Base-by-base conservation (phyloP, 2,113 vertebrate genomes). In the Albula glossodonta region DNA sequence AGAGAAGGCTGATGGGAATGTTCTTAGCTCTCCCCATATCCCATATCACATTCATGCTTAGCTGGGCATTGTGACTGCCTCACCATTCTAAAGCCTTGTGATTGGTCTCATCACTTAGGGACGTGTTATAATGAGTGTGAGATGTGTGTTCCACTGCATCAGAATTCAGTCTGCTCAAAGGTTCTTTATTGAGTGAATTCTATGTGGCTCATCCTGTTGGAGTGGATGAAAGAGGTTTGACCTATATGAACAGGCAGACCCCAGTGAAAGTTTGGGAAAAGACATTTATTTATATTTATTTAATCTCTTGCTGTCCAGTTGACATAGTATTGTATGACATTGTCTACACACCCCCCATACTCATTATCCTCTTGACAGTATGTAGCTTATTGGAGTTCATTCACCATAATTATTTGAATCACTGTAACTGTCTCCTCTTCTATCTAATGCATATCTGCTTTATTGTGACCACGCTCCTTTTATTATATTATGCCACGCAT, bases 31-130 rank as follows among this genome's bases (percentile, higher is more conserved):
- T 41, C 31, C 31, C 31, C 31, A 78, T 8, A 31, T 7, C 7
- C 12, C 85, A 83, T 41, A 88, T 86, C 22, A 74, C n/a, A 74
- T 74, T 74, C 70, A 31, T 74, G 70, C 5, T 8, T 10, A 74
- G 17, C 1, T 74, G 25, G 70, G 70, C 10, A 9, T n/a, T 74
- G n/a, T 31, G n/a, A 19, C 25, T 9, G 22, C 8, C 10, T 74
- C n/a, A 25, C 70, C 70, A 74, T 22, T 7, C 31, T n/a, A 74
- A 74, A 74, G 70, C 70, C 70, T 31, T 22, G 4, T 79, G 74
- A 85, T 48, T 80, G 48, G 17, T 84, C n/a, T 84, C 51, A 83
- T 83, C 48, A 80, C 31, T 5, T 6, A 79, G 48, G 4, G 1
- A 41, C 19, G 9, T 13, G 17, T 50, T 25, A 50, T 79, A 49